Conservation (phyloP, 1,140 invertebrate species). For the Tetramorium simillimum region DNA sequence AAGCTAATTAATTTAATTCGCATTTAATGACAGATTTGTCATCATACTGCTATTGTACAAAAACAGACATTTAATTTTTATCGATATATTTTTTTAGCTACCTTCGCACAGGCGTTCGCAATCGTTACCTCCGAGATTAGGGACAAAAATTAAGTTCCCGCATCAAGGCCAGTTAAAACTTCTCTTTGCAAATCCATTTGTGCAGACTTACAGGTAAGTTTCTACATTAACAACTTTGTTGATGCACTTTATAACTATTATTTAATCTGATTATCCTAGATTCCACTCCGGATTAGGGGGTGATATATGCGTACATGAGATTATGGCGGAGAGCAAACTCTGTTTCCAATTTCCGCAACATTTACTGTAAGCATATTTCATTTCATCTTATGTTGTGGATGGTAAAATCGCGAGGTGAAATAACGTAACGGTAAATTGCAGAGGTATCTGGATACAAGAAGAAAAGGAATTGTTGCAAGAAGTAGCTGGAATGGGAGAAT, state of each 20-base stretch:
- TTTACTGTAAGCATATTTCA: constrained; percentile 90
- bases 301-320: constrained; percentile 96
- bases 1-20: background rate
- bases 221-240: constrained; percentile 13
- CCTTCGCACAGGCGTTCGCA: constrained; percentile 93
- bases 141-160: constrained; percentile 93
- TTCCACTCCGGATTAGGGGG: constrained; percentile 96
- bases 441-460: constrained; percentile 95
- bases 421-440: constrained; percentile 80
- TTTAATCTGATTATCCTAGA: constrained; percentile 67
- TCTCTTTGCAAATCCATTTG: constrained; percentile 91
- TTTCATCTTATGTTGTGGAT: background rate
- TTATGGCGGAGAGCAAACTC: constrained; percentile 95
- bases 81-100: constrained; percentile 78
- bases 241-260: background rate
- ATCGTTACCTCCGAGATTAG: constrained; percentile 92
- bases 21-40: background rate
- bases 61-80: background rate
- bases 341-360: constrained; percentile 95
- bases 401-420: background rate
- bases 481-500: constrained; percentile 94
- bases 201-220: constrained; percentile 91
- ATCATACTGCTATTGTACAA: background rate
- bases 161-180: constrained; percentile 90
- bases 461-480: constrained; percentile 96